Evolutionary conservation across 2,888 invertebrate genomes (phyloP).

Genomic region (Trichacis sp.): DNA sequence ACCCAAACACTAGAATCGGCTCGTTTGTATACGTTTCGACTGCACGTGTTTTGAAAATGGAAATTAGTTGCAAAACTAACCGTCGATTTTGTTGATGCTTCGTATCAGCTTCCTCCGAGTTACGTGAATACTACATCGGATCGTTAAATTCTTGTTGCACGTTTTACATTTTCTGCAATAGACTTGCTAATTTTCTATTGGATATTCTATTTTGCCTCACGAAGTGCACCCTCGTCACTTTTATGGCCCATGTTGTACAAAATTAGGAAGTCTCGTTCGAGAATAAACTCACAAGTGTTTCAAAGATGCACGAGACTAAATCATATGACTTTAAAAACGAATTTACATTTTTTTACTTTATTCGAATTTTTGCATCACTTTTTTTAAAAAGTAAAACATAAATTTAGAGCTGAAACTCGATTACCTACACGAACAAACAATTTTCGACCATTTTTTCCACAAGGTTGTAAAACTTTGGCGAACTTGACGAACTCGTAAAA

Average conservation of each 20-base stretch:
- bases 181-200: not conserved
- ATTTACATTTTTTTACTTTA: too few species aligned
- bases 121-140: not conserved
- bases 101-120: not conserved
- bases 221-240: not conserved
- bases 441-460: too few species aligned
- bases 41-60: constrained; percentile 2
- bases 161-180: not conserved
- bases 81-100: not conserved
- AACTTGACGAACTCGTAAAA: too few species aligned
- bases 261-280: not conserved
- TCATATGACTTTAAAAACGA: too few species aligned
- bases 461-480: too few species aligned
- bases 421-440: too few species aligned
- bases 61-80: not conserved
- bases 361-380: too few species aligned
- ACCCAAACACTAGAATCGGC: not conserved
- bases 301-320: too few species aligned
- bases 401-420: too few species aligned
- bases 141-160: not conserved
- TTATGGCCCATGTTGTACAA: not conserved
- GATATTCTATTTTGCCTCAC: not conserved
- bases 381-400: too few species aligned
- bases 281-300: not conserved
- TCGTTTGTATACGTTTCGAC: not conserved